Conservation (phyloP, 2,113 vertebrate species). For the Etheostoma spectabile region DNA sequence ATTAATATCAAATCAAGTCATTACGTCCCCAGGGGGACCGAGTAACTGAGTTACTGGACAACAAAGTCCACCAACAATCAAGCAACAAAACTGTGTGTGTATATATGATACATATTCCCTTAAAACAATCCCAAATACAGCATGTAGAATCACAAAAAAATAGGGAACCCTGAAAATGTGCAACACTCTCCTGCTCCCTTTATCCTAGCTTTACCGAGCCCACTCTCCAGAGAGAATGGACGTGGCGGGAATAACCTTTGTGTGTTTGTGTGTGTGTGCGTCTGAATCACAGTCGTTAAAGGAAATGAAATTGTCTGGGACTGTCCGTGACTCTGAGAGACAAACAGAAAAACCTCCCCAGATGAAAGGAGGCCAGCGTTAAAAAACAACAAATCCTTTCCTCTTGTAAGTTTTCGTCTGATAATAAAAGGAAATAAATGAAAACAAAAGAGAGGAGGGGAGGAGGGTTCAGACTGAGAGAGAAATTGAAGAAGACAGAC, state of each 20-base stretch:
- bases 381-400: constrained; percentile 23
- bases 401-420: constrained; percentile 18
- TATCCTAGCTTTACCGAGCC: neutral
- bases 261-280: constrained; percentile 13
- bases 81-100: neutral
- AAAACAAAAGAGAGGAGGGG: neutral
- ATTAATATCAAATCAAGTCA: constrained; percentile 29
- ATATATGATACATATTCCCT: neutral
- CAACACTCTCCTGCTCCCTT: neutral
- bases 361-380: constrained; percentile 38
- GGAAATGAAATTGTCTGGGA: constrained; percentile 44
- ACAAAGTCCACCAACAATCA: constrained; percentile 14
- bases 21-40: neutral
- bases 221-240: constrained; percentile 18
- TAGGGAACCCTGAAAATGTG: neutral
- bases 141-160: neutral
- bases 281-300: constrained; percentile 7
- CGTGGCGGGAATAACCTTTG: constrained; percentile 34
- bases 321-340: constrained; percentile 23
- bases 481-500: neutral
- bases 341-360: constrained; percentile 30
- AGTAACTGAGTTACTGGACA: constrained; percentile 18
- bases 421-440: constrained; percentile 16
- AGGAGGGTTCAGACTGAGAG: neutral
- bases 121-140: neutral